Evolutionary conservation across 2,113 vertebrate species (phyloP), one percentile per base, ranked within the genome.

Genomic region (Epinephelus moara): DNA sequence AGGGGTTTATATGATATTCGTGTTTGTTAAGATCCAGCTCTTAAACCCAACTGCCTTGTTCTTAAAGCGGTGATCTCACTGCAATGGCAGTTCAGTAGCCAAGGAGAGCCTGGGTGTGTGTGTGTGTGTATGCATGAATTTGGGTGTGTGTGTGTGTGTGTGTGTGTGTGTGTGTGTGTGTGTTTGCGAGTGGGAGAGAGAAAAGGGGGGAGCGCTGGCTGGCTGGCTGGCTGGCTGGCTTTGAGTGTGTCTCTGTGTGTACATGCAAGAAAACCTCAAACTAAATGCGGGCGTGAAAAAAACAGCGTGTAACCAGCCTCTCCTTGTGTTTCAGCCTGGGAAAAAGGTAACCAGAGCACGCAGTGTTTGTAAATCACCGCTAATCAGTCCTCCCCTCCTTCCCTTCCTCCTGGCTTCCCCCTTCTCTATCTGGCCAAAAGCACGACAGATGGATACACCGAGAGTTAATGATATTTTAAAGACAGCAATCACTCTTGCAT

Each of bases 71-170:
- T 94, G 93, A 95, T 93, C 93, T 95, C 94, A 93, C 86, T 90
- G 86, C 90, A 89, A 90, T 84, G 92, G 93, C 90, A 94, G 92
- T 92, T 92, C 75, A 89, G 91, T 92, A 88, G 85, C 80, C 86
- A 94, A 80, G 85, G 88, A 95, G 91, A 82, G 86, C 69, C 55
- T 69, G 89, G 76, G 75, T 70, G 30, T 72, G 88, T 25, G 27
- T 72, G 88, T n/a, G n/a, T 91, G 88, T 85, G 84, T 80, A 68
- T 70, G 86, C 56, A 78, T 86, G 84, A 47, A 47, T 86, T 78
- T 87, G 87, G 62, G 57, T 82, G 76, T 87, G 81, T 86, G 76
- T 86, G 81, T 86, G 76, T 86, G 78, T 80, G 75, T 70, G 69
- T 69, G 69, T 27, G 30, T 72, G 88, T 91, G 88, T 85, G 82